Evolutionary conservation across 2,888 invertebrate genomes (phyloP).

Genomic region (Atrina japonica): DNA sequence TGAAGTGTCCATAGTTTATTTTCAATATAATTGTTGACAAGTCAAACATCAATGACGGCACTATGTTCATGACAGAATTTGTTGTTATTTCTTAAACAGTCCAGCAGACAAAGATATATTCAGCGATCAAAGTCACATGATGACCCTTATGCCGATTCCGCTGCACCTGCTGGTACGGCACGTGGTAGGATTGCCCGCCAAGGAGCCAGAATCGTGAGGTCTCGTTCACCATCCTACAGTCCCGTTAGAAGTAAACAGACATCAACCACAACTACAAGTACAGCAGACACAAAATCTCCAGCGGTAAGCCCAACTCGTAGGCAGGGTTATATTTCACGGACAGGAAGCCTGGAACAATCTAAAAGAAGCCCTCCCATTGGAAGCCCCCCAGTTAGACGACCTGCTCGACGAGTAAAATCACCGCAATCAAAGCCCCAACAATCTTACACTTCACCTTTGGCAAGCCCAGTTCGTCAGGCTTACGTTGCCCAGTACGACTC

Average conservation of each 20-base stretch:
- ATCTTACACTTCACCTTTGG: constrained; percentile 25
- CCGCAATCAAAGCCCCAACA: background rate
- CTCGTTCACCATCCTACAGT: constrained; percentile 77
- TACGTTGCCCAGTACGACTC: constrained; percentile 78
- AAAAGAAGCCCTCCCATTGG: constrained; percentile 43
- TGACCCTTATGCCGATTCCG: constrained; percentile 70
- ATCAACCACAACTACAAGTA: no score
- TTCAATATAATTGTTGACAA: no score
- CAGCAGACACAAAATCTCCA: background rate
- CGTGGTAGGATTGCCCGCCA: constrained; percentile 76
- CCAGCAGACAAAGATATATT: constrained; percentile 72
- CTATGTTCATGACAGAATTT: no score
- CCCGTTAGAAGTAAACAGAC: constrained; percentile 75
- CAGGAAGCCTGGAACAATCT: constrained; percentile 16
- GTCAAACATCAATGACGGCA: no score
- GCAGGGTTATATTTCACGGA: constrained; percentile 26
- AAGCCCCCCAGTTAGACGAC: constrained; percentile 31
- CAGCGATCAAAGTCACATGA: constrained; percentile 79
- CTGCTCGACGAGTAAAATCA: constrained; percentile 42
- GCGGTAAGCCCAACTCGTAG: constrained; percentile 41
- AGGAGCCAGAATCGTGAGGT: constrained; percentile 74
- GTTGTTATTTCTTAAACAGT: constrained; percentile 13
- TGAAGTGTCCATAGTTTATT: no score
- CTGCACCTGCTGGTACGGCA: constrained; percentile 72
- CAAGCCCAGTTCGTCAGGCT: constrained; percentile 57